Base-by-base conservation (phyloP, 2,888 invertebrate species). In the Bimastos eiseni region DNA sequence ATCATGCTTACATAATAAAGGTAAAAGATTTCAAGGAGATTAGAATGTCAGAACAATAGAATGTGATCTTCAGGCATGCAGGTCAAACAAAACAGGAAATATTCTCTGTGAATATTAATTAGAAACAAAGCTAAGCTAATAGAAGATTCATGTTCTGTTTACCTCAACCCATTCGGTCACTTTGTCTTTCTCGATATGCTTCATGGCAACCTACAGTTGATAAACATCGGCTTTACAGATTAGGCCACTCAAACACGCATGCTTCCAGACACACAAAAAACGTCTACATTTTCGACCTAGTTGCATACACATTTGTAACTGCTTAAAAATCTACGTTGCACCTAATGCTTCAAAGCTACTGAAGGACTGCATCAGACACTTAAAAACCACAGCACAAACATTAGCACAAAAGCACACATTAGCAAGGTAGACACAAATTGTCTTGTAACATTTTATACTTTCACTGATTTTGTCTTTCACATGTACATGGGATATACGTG, bases 161-260 rank as follows among this genome's bases (percentile, higher is more conserved):
- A 96, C 96, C 95, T 95, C 94, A 92, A 95, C 95, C 96, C 96
- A 96, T 91, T 96, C 95, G 33, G 95, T 95, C 49, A 96, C 95
- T 94, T 96, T 96, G 91, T 95, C 94, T 93, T 95, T 96, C 88
- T 94, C 93, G 37, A 96, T 95, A 93, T 95, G 95, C 93, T 96
- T 96, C 91, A 96, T 95, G 88, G 96, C 96, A 90, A 96, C 96
- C 95, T 96, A 94, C 89, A 94, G 94, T 36, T 86, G 86, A 2
- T 24, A 0, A 86, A 70, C 70, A 70, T n/a, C n/a, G n/a, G 8
- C n/a, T 49, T 49, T n/a, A 70, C 30, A n/a, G 70, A 70, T 70
- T 70, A 70, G 70, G 70, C 70, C n/a, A 11, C 70, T n/a, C n/a
- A 55, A 5, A 55, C 13, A 17, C 5, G 13, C 15, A 41, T 41